phyloP scores from a whole-genome alignment of 2,888 invertebrate species.

The Chirona hameri region DNA sequence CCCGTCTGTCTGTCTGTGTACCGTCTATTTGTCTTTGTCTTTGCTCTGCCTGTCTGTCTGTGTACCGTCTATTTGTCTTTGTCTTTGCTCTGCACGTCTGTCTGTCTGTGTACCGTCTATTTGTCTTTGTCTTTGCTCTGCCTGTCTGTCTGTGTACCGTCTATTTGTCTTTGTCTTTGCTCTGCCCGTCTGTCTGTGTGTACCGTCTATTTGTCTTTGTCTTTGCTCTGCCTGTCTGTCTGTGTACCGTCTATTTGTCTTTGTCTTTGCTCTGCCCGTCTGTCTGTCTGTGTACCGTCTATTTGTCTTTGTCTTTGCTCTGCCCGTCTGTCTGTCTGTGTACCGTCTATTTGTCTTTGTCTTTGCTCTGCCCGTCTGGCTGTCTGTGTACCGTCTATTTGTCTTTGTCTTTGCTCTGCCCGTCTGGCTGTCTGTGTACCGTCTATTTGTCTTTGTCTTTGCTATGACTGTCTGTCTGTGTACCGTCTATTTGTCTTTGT shows the following conservation, averaged over 20 bases:
- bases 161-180: neutral
- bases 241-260: neutral
- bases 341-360: neutral
- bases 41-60: neutral
- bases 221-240: neutral
- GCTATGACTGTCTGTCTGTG: too few species aligned
- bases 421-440: neutral
- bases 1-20: neutral
- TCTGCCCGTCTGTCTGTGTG: neutral
- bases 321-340: neutral
- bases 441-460: neutral
- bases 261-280: neutral
- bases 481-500: too few species aligned
- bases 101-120: neutral
- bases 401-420: neutral
- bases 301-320: neutral
- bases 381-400: neutral
- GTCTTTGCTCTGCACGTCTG: neutral
- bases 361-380: neutral
- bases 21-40: neutral
- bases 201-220: neutral
- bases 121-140: neutral
- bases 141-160: neutral
- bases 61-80: neutral
- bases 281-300: neutral